Base-by-base conservation (phyloP, 2,113 vertebrate genomes). In the Crocuta crocuta region DNA sequence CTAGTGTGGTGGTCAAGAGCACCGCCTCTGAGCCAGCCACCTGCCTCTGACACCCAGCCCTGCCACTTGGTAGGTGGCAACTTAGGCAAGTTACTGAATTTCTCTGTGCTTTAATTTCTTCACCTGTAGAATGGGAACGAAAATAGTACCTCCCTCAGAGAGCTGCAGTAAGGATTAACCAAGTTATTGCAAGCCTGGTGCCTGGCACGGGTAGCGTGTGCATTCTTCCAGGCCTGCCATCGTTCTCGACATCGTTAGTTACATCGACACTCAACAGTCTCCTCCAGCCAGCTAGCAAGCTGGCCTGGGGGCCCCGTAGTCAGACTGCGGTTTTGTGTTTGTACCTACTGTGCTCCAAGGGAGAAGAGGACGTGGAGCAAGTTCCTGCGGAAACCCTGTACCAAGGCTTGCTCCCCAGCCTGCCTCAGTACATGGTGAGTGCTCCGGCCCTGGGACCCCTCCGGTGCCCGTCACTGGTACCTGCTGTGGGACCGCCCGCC, bases 381-480 rank as follows among this genome's bases (percentile, higher is more conserved):
- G 99, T 99, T 31, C 98, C 99, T 68, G 99, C 99, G 0, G 99
- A 99, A 98, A 99, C 99, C 92, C 99, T 99, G 53, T 99, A 99
- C 98, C 99, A 99, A 98, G 99, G 99, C 93, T 99, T 99, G 76
- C 99, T 99, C 63, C 99, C 99, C 91, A 99, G 99, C 97, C 99
- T 99, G 98, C 99, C 99, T 8, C 99, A 99, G 96, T 99, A 99
- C 96, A 99, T 99, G 99, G 99, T 99, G 85, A 99, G 99, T 98
- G 17, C 48, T 45, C 33, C 48, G 48, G 79, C 61, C 71, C 61
- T 35, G 26, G 39, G 87, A 10, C 24, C 15, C 19, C 16, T 33
- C 23, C 0, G 0, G n/a, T 55, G 50, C 8, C n/a, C 39, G 7
- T 35, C 71, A 45, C 10, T 17, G 48, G 76, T 10, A 10, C 65